Conservation (phyloP, 1,140 invertebrate genomes). For the Thaumatotibia leucotreta region DNA sequence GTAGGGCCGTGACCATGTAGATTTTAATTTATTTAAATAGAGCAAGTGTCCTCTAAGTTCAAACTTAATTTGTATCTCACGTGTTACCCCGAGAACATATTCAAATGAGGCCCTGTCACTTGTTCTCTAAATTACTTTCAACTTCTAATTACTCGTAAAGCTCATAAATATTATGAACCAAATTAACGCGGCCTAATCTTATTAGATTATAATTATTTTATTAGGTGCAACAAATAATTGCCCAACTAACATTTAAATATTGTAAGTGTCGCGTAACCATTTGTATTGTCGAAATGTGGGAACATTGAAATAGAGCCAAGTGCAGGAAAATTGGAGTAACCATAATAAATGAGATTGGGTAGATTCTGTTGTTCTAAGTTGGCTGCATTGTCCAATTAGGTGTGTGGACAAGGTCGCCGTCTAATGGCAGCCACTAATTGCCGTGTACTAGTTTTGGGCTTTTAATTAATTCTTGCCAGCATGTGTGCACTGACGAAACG, state of each 20-base stretch:
- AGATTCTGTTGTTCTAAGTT: slow-evolving; percentile 39
- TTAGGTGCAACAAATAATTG: slow-evolving; percentile 23
- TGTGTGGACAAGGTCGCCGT: slow-evolving; percentile 43
- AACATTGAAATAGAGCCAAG: slow-evolving; percentile 62
- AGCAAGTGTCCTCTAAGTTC: background rate
- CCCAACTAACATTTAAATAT: slow-evolving; percentile 19
- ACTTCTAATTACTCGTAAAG: slow-evolving; percentile 4
- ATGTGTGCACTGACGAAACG: slow-evolving; percentile 2
- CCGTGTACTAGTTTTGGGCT: slow-evolving; percentile 28
- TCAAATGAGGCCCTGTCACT: slow-evolving; percentile 8
- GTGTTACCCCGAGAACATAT: background rate
- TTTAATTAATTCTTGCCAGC: slow-evolving; percentile 21
- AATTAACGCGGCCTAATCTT: slow-evolving; percentile 4
- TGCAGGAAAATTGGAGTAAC: slow-evolving; percentile 47
- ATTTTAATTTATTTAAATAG: background rate
- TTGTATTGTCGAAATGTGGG: slow-evolving; percentile 52
- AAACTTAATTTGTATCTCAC: background rate
- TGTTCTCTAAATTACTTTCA: slow-evolving; percentile 3
- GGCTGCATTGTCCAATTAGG: slow-evolving; percentile 47
- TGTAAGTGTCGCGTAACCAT: slow-evolving; percentile 11
- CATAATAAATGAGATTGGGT: slow-evolving; percentile 42
- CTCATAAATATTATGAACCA: background rate
- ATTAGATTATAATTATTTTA: slow-evolving; percentile 30
- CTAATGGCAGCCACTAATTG: slow-evolving; percentile 41
- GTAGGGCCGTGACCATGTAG: background rate